Percentiles rank a stretch among this genome's conserved stretches.
Conservation (phyloP, 35 echinoderm and acorn worm species). For the Ophioderma brevispina region DNA sequence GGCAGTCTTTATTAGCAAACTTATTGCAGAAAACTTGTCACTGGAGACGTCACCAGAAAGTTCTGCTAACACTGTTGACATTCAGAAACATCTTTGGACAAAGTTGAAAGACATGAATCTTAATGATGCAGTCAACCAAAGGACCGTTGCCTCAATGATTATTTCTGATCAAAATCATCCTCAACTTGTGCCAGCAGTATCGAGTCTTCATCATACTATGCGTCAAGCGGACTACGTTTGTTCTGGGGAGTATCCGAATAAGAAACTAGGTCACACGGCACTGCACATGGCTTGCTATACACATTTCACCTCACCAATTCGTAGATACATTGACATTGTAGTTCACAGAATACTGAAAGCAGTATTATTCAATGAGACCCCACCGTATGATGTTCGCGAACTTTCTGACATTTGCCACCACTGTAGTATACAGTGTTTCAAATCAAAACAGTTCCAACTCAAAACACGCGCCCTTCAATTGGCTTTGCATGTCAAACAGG, state of each 20-base stretch:
- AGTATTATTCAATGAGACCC: neutral
- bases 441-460: slow-evolving; percentile 64
- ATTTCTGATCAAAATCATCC: slow-evolving; percentile 76
- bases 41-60: neutral
- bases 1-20: neutral
- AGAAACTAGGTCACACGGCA: slow-evolving; percentile 43
- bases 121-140: neutral
- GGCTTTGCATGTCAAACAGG: slow-evolving; percentile 60
- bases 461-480: slow-evolving; percentile 34
- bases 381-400: slow-evolving; percentile 50
- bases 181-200: slow-evolving; percentile 61
- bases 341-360: slow-evolving; percentile 71
- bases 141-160: neutral
- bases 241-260: slow-evolving; percentile 42
- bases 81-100: neutral
- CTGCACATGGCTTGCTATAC: slow-evolving; percentile 77
- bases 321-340: slow-evolving; percentile 87
- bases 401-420: slow-evolving; percentile 71
- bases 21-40: too few species aligned
- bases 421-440: slow-evolving; percentile 37
- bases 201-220: slow-evolving; percentile 49
- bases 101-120: neutral
- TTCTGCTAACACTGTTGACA: neutral
- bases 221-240: slow-evolving; percentile 50
- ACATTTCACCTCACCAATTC: slow-evolving; percentile 90